These are phyloP conservation scores for Callospermophilus lateralis DNA, from an alignment of 2,113 vertebrate species.

Conservation along the genomic window DNA sequence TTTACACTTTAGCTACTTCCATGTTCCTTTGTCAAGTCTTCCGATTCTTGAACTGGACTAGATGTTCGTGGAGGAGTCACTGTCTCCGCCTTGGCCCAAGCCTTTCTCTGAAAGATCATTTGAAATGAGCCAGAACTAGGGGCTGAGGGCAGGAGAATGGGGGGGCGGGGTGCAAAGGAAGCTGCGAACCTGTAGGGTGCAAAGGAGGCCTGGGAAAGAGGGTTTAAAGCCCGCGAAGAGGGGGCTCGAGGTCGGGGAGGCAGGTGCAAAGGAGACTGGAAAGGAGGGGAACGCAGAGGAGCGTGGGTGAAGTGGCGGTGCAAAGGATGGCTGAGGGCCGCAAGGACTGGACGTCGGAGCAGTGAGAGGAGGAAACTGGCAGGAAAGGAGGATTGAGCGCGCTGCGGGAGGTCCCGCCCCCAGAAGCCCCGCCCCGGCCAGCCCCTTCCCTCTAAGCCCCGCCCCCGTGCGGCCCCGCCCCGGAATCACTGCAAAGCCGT, in stretches of 20 bases:
- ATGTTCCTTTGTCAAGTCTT: neutral
- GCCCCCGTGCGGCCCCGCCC: neutral
- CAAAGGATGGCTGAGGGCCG: neutral
- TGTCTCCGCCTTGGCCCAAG: neutral
- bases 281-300: neutral
- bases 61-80: neutral
- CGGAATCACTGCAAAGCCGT: fast-evolving
- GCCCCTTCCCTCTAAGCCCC: neutral
- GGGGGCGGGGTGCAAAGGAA: neutral
- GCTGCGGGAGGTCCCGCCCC: neutral
- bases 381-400: neutral
- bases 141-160: neutral
- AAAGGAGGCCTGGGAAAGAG: neutral
- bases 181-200: neutral
- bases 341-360: fast-evolving
- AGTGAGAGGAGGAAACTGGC: neutral
- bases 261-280: too few relatives aligned
- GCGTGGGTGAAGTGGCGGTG: neutral
- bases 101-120: constrained; percentile 13
- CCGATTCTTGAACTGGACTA: neutral
- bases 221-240: neutral
- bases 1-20: neutral
- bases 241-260: neutral
- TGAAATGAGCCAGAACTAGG: neutral
- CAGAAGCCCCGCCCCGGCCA: neutral